phyloP scores from a whole-genome alignment of 2,888 invertebrate species.

The Troides helena region DNA sequence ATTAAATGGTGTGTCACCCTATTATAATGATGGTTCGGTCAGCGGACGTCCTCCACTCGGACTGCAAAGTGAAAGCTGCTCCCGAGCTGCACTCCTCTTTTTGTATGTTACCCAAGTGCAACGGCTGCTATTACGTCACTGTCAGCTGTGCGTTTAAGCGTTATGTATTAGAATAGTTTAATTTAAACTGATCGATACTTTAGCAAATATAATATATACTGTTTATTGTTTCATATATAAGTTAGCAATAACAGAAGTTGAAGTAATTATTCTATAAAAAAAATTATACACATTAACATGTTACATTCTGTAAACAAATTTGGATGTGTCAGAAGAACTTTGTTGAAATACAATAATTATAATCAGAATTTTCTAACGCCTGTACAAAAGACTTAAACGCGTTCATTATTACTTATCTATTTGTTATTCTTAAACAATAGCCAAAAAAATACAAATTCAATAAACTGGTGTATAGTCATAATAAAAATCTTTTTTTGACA shows the following conservation, averaged over 20 bases:
- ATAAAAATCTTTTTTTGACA: no score
- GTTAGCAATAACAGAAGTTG: no score
- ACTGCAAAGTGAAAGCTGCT: constrained; percentile 24
- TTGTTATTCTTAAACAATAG: no score
- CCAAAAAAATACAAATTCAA: neutral
- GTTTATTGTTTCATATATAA: no score
- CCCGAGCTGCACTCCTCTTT: constrained; percentile 12
- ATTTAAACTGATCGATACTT: neutral
- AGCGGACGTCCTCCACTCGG: constrained; percentile 12
- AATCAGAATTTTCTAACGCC: neutral
- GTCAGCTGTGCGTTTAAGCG: constrained; percentile 19
- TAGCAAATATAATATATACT: no score
- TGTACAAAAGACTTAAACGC: constrained; percentile 63
- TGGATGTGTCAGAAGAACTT: no score
- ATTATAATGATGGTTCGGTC: constrained; percentile 6
- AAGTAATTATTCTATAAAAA: no score
- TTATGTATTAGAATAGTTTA: constrained; percentile 1
- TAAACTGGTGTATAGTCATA: neutral
- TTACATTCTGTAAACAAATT: no score
- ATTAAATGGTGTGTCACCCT: no score
- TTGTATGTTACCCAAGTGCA: constrained; percentile 15
- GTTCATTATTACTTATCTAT: constrained; percentile 24
- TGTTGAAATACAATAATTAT: no score
- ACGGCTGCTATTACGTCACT: constrained; percentile 22
- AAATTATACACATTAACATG: no score